Percentiles rank a stretch among this genome's conserved stretches.
Conservation (phyloP, 2,888 invertebrate genomes). For the Bedellia somnulentella region DNA sequence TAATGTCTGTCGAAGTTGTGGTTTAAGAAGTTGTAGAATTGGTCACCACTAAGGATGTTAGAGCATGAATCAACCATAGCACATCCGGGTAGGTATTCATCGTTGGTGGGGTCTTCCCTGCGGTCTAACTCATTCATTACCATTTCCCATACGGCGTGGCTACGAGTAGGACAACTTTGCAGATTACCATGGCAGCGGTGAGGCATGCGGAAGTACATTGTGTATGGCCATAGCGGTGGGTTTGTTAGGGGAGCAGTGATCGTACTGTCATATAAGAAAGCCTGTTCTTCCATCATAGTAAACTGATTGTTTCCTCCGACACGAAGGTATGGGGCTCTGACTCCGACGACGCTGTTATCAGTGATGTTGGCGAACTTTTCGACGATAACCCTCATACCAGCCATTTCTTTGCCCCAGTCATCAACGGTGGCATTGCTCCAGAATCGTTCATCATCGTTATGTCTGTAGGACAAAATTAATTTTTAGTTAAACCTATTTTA, state of each 20-base stretch:
- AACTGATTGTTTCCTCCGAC: conserved; percentile 96
- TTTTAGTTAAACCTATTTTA: too few relatives aligned
- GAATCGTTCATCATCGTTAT: conserved; percentile 88
- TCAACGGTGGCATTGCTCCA: conserved; percentile 92
- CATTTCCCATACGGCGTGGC: conserved; percentile 96
- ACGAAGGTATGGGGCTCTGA: conserved; percentile 85
- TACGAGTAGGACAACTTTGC: conserved; percentile 88
- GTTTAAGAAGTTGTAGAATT: conserved; percentile 91
- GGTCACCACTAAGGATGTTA: conserved; percentile 88
- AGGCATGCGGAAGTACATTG: conserved; percentile 96
- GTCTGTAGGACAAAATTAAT: conserved; percentile 61
- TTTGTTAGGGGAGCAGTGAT: conserved; percentile 90
- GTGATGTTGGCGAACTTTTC: conserved; percentile 89
- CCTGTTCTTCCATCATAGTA: conserved; percentile 96
- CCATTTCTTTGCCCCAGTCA: conserved; percentile 95
- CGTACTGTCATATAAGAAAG: conserved; percentile 93
- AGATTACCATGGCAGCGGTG: conserved; percentile 91
- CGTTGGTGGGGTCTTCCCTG: conserved; percentile 86
- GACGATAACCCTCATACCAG: conserved; percentile 87
- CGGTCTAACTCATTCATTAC: conserved; percentile 93
- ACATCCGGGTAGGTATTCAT: conserved; percentile 87
- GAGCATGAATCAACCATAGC: conserved; percentile 96
- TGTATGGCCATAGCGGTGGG: conserved; percentile 96
- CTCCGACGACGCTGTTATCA: conserved; percentile 89
- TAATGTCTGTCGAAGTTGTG: conserved; percentile 93